Evolutionary conservation across 2,888 invertebrate species (phyloP).

Genomic region (Galerucella calmariensis): DNA sequence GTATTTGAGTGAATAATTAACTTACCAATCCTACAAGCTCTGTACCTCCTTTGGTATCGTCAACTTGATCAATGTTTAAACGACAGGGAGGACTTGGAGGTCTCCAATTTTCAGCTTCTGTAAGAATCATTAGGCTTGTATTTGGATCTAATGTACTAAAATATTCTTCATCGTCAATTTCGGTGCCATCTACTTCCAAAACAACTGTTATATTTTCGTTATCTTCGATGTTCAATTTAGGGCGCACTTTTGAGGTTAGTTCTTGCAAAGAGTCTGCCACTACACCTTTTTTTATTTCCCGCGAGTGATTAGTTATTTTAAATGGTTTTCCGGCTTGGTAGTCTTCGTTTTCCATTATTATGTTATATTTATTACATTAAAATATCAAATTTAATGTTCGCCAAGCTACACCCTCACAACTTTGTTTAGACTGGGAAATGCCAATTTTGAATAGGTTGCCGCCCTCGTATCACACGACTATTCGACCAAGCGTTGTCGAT

Average conservation of each 20-base stretch:
- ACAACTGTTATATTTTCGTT: conserved; percentile 81
- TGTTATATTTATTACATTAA: conserved; percentile 18
- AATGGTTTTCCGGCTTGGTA: conserved; percentile 72
- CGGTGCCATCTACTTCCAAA: conserved; percentile 92
- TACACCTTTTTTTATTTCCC: conserved; percentile 85
- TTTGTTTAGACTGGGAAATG: conserved; percentile 31
- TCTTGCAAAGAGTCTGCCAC: conserved; percentile 84
- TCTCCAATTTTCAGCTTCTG: conserved; percentile 79
- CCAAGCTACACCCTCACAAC: conserved; percentile 1
- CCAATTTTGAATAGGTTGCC: conserved; percentile 46
- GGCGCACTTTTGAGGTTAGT: conserved; percentile 79
- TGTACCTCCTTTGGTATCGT: conserved; percentile 64
- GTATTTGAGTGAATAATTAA: neutral
- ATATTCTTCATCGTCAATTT: conserved; percentile 95
- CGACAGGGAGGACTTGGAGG: conserved; percentile 73
- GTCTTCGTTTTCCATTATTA: conserved; percentile 69
- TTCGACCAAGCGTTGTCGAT: conserved; percentile 30
- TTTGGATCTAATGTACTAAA: conserved; percentile 91
- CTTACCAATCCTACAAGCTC: conserved; percentile 78
- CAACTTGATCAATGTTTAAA: conserved; percentile 63
- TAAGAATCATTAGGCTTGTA: conserved; percentile 85
- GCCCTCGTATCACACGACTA: conserved; percentile 47
- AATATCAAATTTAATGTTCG: neutral
- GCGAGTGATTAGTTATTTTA: conserved; percentile 82
- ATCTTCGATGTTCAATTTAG: conserved; percentile 74